phyloP scores from a whole-genome alignment of 92 coral and sea anemone genomes.

The Montipora capitata region DNA sequence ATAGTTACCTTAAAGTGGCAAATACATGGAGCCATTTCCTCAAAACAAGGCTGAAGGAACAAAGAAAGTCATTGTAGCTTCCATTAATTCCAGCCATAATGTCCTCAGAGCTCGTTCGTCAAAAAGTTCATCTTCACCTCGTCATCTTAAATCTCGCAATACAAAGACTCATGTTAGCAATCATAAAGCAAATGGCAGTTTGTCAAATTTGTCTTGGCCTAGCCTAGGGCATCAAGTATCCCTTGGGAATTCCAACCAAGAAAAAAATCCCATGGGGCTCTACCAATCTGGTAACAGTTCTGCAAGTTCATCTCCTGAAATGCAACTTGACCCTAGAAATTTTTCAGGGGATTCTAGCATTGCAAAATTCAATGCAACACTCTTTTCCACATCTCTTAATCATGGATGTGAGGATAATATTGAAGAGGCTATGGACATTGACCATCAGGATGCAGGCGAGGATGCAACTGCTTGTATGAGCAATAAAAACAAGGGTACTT shows the following conservation, averaged over 20 bases:
- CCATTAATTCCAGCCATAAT: conserved; percentile 5
- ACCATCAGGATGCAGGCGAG: conserved; percentile 60
- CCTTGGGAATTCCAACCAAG: conserved; percentile 43
- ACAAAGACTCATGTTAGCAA: not conserved
- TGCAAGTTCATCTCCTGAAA: not conserved
- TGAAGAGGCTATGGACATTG: conserved; percentile 80
- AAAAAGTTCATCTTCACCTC: conserved; percentile 19
- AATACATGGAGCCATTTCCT: conserved; percentile 32
- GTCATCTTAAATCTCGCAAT: not conserved
- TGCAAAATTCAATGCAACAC: conserved; percentile 50
- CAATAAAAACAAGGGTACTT: not conserved
- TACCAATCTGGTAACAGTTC: conserved; percentile 3
- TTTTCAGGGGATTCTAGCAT: conserved; percentile 11
- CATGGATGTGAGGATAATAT: conserved; percentile 30
- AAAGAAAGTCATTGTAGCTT: conserved; percentile 45
- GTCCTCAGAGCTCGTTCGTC: conserved; percentile 34
- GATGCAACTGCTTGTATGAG: conserved; percentile 5
- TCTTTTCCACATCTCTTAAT: conserved; percentile 26
- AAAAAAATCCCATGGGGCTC: conserved; percentile 47
- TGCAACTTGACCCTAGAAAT: conserved; percentile 10
- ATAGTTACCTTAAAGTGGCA: not conserved
- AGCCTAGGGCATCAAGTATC: conserved; percentile 19
- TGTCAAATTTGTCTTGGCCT: conserved; percentile 46
- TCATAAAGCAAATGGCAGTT: conserved; percentile 26
- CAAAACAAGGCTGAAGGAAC: conserved; percentile 31